These are phyloP conservation scores for Metopia argyrocephala DNA, from an alignment of 2,888 invertebrate species.

Conservation along the genomic window DNA sequence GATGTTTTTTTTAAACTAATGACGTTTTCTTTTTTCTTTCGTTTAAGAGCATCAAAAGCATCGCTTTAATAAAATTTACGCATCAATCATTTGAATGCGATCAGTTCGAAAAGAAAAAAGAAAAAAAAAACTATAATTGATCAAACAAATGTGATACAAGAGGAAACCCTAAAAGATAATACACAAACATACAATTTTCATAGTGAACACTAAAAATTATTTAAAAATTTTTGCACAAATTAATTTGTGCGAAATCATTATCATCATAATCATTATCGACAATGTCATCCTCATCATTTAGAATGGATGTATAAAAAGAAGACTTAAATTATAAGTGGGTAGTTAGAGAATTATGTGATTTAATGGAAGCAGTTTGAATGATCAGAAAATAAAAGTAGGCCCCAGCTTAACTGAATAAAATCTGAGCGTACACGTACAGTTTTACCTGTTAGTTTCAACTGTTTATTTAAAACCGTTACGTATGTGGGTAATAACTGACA, in stretches of 20 bases:
- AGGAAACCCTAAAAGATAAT: background rate
- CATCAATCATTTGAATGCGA: constrained; percentile 52
- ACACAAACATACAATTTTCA: background rate
- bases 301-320: too few relatives aligned
- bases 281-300: too few relatives aligned
- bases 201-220: constrained; percentile 48
- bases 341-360: too few relatives aligned
- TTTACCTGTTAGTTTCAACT: too few relatives aligned
- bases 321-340: too few relatives aligned
- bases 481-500: too few relatives aligned
- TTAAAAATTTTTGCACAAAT: constrained; percentile 27
- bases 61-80: background rate
- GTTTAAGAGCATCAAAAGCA: background rate
- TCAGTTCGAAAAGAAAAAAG: constrained; percentile 32
- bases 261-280: constrained; percentile 28
- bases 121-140: constrained; percentile 27
- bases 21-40: background rate
- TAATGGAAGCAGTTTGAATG: too few relatives aligned
- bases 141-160: constrained; percentile 31
- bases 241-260: constrained; percentile 58
- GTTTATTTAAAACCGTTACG: too few relatives aligned
- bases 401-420: too few relatives aligned
- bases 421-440: too few relatives aligned
- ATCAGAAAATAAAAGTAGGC: too few relatives aligned
- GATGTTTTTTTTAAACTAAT: background rate